Base-by-base conservation (phyloP, 2,797 vertebrate species). In the Phoebastria nigripes region DNA sequence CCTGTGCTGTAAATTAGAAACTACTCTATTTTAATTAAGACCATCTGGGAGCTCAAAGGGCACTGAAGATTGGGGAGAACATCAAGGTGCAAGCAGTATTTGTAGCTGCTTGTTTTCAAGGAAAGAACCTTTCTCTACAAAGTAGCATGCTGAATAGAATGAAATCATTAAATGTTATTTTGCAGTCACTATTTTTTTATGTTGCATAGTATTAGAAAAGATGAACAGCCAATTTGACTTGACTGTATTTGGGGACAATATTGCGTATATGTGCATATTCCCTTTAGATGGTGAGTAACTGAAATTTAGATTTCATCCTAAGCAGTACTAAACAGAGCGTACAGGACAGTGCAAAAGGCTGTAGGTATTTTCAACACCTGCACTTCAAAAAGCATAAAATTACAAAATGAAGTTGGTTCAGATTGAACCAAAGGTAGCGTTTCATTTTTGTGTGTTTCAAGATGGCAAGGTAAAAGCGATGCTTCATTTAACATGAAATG, bases 1-100 rank as follows among this genome's bases (percentile, higher is more conserved):
- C 88, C 95, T 96, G 74, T 93, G 83, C 77, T 96, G 86, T 97
- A 98, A 97, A 97, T 97, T 97, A 97, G 86, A 93, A 97, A 93
- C 79, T 77, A 88, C 82, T 96, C 29, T 76, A 74, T 93, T 96
- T 96, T 91, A 97, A 96, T 97, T 95, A 97, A 91, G 65, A 63
- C 87, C 95, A 87, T 93, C 85, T 98, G 95, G 77, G 56, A 95
- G 52, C 59, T 63, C 62, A 73, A 65, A 95, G 46, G 15, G 35
- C 31, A 82, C 82, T 82, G 82, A 82, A 82, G 73, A 33, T 52
- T 76, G 35, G 47, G 73, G 78, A 28, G 18, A 88, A 59, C 52
- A 66, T 28, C 16, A 77, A 88, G 33, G 31, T 84, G 37, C 39
- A 89, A 90, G 83, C 33, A 82, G 33, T 63, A 46, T 86, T 87